These are phyloP conservation scores for Metridium senile DNA, from an alignment of 92 coral and sea anemone species.

Conservation along the genomic window DNA sequence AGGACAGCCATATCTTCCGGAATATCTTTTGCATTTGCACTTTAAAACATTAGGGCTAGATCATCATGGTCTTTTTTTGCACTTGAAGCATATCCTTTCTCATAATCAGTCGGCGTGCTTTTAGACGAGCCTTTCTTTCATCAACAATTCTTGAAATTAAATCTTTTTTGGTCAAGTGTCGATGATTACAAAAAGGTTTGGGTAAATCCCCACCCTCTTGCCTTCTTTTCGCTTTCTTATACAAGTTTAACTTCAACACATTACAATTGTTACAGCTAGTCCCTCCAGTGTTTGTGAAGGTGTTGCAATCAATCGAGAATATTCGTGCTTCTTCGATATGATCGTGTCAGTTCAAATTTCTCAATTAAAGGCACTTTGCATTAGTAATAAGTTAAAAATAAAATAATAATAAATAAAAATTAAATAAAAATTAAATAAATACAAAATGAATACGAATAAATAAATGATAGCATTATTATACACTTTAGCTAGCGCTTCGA, in stretches of 20 bases:
- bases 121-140: constrained; percentile 2
- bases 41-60: neutral
- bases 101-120: neutral
- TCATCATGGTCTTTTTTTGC: neutral
- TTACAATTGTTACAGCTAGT: neutral
- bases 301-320: neutral
- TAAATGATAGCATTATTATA: constrained; percentile 3
- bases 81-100: neutral
- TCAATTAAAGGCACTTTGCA: neutral
- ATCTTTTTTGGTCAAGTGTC: neutral
- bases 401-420: no score
- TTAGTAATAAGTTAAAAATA: neutral
- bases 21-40: neutral
- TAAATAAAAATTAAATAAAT: no score
- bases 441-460: no score
- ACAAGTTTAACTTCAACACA: neutral
- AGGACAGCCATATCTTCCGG: constrained; percentile 5
- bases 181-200: neutral
- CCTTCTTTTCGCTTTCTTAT: neutral
- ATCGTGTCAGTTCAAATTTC: neutral
- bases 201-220: neutral
- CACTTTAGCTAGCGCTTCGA: constrained; percentile 5
- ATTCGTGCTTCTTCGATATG: neutral
- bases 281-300: neutral
- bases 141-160: neutral